Evolutionary conservation across 2,888 invertebrate genomes (phyloP).

Genomic region (Pammene aurita): DNA sequence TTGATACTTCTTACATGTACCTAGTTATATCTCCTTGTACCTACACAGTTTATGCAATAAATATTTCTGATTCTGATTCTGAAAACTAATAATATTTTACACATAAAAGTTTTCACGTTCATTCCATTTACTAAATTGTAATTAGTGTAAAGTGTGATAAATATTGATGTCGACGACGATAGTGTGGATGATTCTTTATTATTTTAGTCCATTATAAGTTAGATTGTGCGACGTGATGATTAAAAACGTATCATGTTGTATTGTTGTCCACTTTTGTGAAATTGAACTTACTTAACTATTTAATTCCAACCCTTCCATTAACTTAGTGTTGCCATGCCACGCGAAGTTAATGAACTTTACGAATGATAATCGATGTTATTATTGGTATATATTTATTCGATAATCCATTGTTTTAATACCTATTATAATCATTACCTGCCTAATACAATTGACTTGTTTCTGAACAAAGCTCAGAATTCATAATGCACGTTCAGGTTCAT

Average conservation of each 20-base stretch:
- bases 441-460: no score
- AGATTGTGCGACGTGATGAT: not conserved
- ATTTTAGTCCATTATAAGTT: not conserved
- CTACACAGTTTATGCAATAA: no score
- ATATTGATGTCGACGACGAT: not conserved
- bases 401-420: no score
- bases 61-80: no score
- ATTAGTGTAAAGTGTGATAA: conserved; percentile 1
- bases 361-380: no score
- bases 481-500: no score
- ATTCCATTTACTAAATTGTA: conserved; percentile 10
- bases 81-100: no score
- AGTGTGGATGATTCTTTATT: not conserved
- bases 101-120: not conserved
- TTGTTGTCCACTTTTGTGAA: conserved; percentile 7
- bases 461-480: no score
- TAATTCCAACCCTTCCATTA: not conserved
- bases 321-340: not conserved
- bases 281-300: not conserved
- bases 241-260: not conserved
- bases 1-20: no score
- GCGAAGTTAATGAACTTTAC: not conserved
- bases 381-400: no score
- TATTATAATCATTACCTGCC: no score
- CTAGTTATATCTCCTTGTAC: no score